These are phyloP conservation scores for Tenualosa thibaudeaui DNA, from an alignment of 2,797 vertebrate species.

Conservation along the genomic window DNA sequence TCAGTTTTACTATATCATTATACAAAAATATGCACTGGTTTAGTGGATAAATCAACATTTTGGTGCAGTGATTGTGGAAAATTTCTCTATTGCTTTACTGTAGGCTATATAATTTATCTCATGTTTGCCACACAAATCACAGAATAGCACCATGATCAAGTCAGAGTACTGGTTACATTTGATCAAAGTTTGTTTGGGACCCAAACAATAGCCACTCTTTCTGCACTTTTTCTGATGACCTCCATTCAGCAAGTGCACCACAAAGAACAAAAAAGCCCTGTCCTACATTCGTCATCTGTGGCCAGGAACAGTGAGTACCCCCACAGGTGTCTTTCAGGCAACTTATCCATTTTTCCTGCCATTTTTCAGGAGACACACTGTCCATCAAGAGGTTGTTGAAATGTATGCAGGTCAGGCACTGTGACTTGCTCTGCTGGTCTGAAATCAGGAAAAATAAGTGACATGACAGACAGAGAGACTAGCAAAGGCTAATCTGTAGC, in stretches of 20 bases:
- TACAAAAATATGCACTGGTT: too few relatives aligned
- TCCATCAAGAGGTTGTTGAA: not conserved
- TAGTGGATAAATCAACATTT: too few relatives aligned
- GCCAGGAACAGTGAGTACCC: not conserved
- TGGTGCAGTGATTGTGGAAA: too few relatives aligned
- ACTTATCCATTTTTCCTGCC: constrained; percentile 15
- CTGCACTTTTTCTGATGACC: not conserved
- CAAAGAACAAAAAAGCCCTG: not conserved
- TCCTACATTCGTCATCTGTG: constrained; percentile 19
- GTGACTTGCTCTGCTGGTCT: not conserved
- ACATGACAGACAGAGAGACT: not conserved
- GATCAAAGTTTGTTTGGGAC: not conserved
- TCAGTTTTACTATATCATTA: too few relatives aligned
- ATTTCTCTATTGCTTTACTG: too few relatives aligned
- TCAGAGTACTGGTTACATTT: not conserved
- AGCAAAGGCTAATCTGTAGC: not conserved
- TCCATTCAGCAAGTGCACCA: not conserved
- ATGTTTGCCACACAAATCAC: not conserved
- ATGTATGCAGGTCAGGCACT: not conserved
- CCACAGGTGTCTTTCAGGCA: constrained; percentile 18
- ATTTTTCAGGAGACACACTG: not conserved
- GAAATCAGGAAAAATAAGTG: not conserved
- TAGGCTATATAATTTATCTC: not conserved
- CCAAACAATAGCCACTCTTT: not conserved
- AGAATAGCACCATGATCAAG: not conserved